Conservation (phyloP, 2,797 vertebrate genomes). For the Sandelia bainsii region DNA sequence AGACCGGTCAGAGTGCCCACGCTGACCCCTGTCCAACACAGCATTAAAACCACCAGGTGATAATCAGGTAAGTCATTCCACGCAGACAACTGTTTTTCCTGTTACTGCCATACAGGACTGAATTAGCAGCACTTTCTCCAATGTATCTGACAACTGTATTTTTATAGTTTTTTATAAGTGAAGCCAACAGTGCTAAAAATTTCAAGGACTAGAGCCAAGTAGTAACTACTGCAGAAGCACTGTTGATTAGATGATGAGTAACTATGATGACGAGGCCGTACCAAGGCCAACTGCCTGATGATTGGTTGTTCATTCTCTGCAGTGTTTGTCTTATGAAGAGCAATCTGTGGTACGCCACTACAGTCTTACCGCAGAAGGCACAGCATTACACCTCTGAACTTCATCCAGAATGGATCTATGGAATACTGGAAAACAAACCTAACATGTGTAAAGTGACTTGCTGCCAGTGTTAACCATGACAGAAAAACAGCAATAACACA, state of each 20-base stretch:
- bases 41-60: too few species aligned
- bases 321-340: neutral
- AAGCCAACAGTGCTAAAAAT: neutral
- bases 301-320: neutral
- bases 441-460: too few species aligned
- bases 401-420: neutral
- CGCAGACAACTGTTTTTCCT: neutral
- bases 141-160: neutral
- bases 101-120: neutral
- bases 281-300: neutral
- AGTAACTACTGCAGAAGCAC: too few species aligned
- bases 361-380: neutral
- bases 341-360: neutral
- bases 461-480: too few species aligned
- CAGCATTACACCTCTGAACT: neutral
- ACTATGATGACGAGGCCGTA: neutral
- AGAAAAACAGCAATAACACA: too few species aligned
- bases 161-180: too few species aligned
- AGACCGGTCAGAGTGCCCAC: too few species aligned
- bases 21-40: too few species aligned
- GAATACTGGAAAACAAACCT: neutral
- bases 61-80: too few species aligned
- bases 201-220: neutral
- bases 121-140: neutral
- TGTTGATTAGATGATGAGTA: too few species aligned